phyloP scores from a whole-genome alignment of 2,888 invertebrate species.

The Phytoseiulus persimilis region DNA sequence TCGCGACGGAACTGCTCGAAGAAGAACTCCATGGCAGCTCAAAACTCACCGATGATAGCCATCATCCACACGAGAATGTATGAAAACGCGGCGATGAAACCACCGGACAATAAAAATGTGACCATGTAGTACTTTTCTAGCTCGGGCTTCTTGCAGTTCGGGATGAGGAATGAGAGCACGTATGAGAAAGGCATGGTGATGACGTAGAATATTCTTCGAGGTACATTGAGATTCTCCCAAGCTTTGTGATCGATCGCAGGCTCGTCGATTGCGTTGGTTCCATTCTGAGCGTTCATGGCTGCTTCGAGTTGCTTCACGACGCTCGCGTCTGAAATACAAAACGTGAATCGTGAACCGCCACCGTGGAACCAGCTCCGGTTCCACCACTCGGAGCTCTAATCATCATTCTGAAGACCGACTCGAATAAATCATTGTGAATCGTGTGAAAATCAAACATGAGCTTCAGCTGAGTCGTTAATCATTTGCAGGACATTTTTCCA shows the following conservation, averaged over 20 bases:
- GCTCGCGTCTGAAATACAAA: neutral
- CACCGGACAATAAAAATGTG: constrained; percentile 82
- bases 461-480: too few relatives aligned
- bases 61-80: constrained; percentile 99
- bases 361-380: too few relatives aligned
- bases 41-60: constrained; percentile 69
- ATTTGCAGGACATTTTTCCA: too few relatives aligned
- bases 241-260: constrained; percentile 24
- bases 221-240: constrained; percentile 15
- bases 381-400: too few relatives aligned
- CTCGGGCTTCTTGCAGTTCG: constrained; percentile 72
- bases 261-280: neutral
- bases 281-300: constrained; percentile 31
- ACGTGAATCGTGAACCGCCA: too few relatives aligned
- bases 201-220: constrained; percentile 18
- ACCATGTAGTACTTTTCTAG: constrained; percentile 79
- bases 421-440: too few relatives aligned
- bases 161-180: constrained; percentile 58
- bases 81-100: constrained; percentile 92
- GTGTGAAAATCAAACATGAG: too few relatives aligned
- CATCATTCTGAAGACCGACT: too few relatives aligned
- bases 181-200: constrained; percentile 18
- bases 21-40: neutral
- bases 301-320: constrained; percentile 18
- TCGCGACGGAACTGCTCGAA: neutral